Percentiles rank a stretch among this genome's conserved stretches.
phyloP scores from a whole-genome alignment of 1,140 invertebrate species.

The Pinna nobilis region DNA sequence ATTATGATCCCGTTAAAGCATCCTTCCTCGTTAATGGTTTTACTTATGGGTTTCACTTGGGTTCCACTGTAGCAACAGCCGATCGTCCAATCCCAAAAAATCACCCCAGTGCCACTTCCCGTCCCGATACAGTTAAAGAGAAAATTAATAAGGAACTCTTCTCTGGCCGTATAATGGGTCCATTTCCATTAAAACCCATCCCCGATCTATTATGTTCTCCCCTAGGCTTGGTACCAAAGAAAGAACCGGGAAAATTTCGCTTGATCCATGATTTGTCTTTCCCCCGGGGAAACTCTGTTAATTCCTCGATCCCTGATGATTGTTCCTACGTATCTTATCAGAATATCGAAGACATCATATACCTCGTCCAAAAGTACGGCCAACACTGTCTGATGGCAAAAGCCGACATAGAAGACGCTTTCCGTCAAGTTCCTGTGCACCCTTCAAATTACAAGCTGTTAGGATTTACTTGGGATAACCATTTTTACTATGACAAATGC shows the following conservation, averaged over 20 bases:
- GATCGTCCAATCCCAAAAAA: not conserved
- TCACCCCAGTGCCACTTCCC: too few relatives aligned
- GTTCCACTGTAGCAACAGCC: too few relatives aligned
- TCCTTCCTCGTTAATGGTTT: too few relatives aligned
- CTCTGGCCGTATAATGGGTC: not conserved
- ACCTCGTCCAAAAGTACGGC: slow-evolving; percentile 16
- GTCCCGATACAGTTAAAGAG: not conserved
- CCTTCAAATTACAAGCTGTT: slow-evolving; percentile 7
- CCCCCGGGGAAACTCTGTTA: slow-evolving; percentile 35
- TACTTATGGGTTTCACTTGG: too few relatives aligned
- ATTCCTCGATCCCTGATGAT: slow-evolving; percentile 22
- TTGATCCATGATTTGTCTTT: slow-evolving; percentile 44
- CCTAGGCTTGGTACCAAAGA: slow-evolving; percentile 38
- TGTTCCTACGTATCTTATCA: slow-evolving; percentile 29
- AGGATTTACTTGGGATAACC: slow-evolving; percentile 7
- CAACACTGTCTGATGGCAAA: slow-evolving; percentile 16
- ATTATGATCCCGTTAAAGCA: too few relatives aligned
- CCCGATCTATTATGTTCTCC: slow-evolving; percentile 8
- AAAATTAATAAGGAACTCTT: slow-evolving; percentile 33
- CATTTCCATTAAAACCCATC: slow-evolving; percentile 2
- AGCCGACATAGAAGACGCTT: slow-evolving; percentile 32
- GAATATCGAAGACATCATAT: slow-evolving; percentile 20
- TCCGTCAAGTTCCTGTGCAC: slow-evolving; percentile 27
- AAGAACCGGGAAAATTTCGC: slow-evolving; percentile 26
- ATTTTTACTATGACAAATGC: slow-evolving; percentile 13